Percentiles rank a stretch among this genome's conserved stretches.
Evolutionary conservation across 1,140 invertebrate species (phyloP).

Genomic region (Melitaea cinxia): DNA sequence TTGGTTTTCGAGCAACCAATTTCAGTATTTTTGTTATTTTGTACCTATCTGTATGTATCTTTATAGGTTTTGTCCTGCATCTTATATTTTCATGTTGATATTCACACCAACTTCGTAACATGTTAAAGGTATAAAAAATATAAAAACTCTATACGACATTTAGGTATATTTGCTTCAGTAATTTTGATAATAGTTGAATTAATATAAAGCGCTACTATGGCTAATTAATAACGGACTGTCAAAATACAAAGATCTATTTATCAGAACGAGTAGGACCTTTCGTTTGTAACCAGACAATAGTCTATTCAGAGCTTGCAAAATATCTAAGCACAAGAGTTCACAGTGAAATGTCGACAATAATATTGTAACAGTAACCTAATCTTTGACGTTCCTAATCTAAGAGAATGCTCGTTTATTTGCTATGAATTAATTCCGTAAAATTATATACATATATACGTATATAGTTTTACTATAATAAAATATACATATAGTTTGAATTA

Average conservation of each 20-base stretch:
- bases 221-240: slow-evolving; percentile 61
- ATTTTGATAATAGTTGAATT: background rate
- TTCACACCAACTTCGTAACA: background rate
- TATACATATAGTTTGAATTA: too few relatives aligned
- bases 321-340: slow-evolving; percentile 53
- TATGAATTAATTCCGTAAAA: too few relatives aligned
- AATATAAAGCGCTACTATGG: background rate
- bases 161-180: background rate
- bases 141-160: background rate
- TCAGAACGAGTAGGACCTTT: slow-evolving; percentile 48
- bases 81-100: background rate
- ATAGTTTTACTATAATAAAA: too few relatives aligned
- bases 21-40: too few relatives aligned
- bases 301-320: slow-evolving; percentile 66
- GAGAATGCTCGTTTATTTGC: background rate
- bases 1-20: slow-evolving; percentile 13
- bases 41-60: too few relatives aligned
- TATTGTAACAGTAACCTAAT: slow-evolving; percentile 40
- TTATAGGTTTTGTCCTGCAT: background rate
- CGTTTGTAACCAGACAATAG: slow-evolving; percentile 43
- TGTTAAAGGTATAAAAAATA: background rate
- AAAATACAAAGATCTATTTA: slow-evolving; percentile 61
- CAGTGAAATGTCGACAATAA: slow-evolving; percentile 55
- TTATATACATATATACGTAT: too few relatives aligned
- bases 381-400: slow-evolving; percentile 11